phyloP scores from a whole-genome alignment of 2,113 vertebrate species.

The Setophaga kirtlandii region DNA sequence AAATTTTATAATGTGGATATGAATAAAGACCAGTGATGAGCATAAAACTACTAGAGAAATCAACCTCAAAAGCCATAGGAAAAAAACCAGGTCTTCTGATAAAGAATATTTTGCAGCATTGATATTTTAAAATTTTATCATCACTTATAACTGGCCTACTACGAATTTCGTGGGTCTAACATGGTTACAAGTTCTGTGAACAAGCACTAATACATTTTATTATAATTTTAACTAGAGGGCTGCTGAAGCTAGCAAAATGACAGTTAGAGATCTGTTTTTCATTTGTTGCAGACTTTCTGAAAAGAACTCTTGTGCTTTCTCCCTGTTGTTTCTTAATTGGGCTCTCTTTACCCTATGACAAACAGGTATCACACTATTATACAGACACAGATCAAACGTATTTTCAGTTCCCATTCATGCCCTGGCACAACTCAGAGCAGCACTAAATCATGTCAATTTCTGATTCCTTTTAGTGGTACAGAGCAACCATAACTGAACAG shows the following conservation, averaged over 20 bases:
- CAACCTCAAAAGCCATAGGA: not conserved
- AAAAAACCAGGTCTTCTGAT: not conserved
- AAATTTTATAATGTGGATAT: not conserved
- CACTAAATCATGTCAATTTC: not conserved
- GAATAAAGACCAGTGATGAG: not conserved
- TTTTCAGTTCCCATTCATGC: slow-evolving; percentile 34
- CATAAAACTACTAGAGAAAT: not conserved
- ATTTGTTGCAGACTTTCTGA: not conserved
- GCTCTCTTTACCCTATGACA: slow-evolving; percentile 20
- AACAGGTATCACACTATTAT: slow-evolving; percentile 37
- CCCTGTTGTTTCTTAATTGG: slow-evolving; percentile 44
- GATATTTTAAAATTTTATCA: not conserved
- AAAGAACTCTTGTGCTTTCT: slow-evolving; percentile 24
- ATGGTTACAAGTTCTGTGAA: not conserved
- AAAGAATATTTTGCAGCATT: slow-evolving; percentile 15
- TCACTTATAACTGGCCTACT: not conserved
- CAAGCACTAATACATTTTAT: slow-evolving; percentile 7
- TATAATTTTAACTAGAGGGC: slow-evolving; percentile 29
- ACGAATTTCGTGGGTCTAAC: not conserved
- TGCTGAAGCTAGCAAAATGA: slow-evolving; percentile 32
- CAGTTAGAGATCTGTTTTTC: not conserved
- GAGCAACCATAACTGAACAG: not conserved
- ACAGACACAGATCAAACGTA: not conserved
- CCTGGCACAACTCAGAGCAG: not conserved
- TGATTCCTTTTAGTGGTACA: not conserved